Base-by-base conservation (phyloP, 1,140 invertebrate species). In the Drosophila obscura region DNA sequence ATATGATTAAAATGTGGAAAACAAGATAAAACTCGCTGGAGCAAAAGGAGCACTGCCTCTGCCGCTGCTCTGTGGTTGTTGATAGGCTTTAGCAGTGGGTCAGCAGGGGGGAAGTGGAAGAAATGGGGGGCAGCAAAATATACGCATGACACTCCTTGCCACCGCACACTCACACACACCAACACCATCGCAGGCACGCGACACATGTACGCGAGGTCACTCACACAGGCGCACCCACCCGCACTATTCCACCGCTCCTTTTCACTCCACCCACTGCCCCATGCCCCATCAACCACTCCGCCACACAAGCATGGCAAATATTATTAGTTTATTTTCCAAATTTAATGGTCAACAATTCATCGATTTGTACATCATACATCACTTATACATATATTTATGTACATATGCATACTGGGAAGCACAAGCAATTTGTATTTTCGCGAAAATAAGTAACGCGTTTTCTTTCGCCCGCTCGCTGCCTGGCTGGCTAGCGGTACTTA, bases 131-230 rank as follows among this genome's bases (percentile, higher is more conserved):
- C 57, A 75, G 69, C 59, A 53, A 85, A 84, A 85, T 87, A 88
- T 87, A 87, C 82, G 83, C 82, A 87, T 88, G 82, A 88, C 82
- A 87, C 82, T 87, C 82, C 82, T 83, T 88, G 79, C 82, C 83
- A 69, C 71, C 85, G 74, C 82, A 76, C 73, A 58, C 69, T 19
- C 19, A 19, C 19, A 44, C 50, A 80, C 41, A 78, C 61, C 56
- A 55, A 56, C 51, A 60, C 49, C n/a, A 64, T 26, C 57, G 57
- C 61, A 77, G 31, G 76, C 76, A 85, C 82, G 83, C 82, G 78
- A 87, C 77, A 76, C 82, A 87, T 63, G 68, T 62, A 81, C 74
- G 87, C 75, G 79, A 88, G 81, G 81, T 87, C 81, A 85, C 81
- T 85, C 77, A 87, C 81, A 85, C 73, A 84, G 41, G 61, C 67